Evolutionary conservation across 2,113 vertebrate genomes (phyloP).

Genomic region (Empidonax alnorum): DNA sequence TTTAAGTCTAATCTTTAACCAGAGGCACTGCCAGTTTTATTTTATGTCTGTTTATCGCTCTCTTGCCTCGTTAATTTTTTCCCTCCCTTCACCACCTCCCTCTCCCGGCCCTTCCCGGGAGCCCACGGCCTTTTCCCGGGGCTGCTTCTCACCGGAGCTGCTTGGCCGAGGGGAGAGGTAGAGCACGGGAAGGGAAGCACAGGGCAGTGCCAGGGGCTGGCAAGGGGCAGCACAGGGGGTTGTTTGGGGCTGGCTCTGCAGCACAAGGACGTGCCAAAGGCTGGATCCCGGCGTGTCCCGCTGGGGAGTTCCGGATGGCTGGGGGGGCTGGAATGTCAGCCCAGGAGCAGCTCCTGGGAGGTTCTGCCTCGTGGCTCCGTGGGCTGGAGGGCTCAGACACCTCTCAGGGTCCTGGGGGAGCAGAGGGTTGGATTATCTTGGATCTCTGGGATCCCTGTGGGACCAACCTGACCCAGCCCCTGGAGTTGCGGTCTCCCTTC

Average conservation of each 20-base stretch:
- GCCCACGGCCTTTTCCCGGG: neutral
- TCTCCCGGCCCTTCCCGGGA: neutral
- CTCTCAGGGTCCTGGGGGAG: neutral
- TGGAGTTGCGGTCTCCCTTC: neutral
- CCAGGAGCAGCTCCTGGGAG: neutral
- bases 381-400: neutral
- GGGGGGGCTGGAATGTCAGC: fast-evolving
- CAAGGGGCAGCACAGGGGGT: neutral
- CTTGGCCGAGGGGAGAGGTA: neutral
- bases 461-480: fast-evolving
- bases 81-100: neutral
- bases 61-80: neutral
- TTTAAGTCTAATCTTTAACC: constrained; percentile 26
- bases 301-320: fast-evolving
- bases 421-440: fast-evolving
- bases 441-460: neutral
- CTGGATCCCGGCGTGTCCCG: fast-evolving
- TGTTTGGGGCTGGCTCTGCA: fast-evolving
- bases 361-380: neutral
- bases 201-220: neutral
- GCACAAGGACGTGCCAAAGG: fast-evolving
- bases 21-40: neutral
- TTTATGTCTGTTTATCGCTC: neutral
- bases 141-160: neutral
- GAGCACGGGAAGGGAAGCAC: neutral